phyloP scores from a whole-genome alignment of 2,888 invertebrate species.

The Microctonus brassicae region DNA sequence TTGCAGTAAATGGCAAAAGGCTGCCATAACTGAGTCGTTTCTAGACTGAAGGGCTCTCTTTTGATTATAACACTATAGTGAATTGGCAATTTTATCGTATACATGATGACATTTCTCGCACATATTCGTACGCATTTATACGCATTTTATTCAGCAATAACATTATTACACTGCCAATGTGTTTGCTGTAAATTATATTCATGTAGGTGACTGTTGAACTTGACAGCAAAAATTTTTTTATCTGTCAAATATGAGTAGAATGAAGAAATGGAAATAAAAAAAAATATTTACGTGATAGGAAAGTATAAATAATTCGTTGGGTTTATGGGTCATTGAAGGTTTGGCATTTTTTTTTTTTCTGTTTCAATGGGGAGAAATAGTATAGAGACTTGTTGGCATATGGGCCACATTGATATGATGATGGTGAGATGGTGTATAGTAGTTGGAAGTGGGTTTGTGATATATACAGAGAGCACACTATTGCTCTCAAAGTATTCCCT shows the following conservation, averaged over 20 bases:
- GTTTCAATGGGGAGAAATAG: neutral
- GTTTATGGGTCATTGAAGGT: neutral
- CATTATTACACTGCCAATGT: neutral
- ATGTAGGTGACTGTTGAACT: no score
- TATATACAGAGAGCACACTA: constrained; percentile 44
- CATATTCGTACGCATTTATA: neutral
- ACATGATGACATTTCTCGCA: constrained; percentile 48
- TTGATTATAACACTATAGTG: constrained; percentile 63
- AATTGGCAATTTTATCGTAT: constrained; percentile 61
- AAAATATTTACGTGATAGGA: no score
- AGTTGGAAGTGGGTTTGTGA: neutral
- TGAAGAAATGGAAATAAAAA: no score
- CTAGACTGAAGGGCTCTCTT: constrained; percentile 66
- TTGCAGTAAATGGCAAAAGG: constrained; percentile 7
- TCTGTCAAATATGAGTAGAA: no score
- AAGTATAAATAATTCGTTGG: no score
- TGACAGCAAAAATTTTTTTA: no score
- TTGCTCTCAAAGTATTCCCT: constrained; percentile 64
- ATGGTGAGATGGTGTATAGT: neutral
- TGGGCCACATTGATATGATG: neutral
- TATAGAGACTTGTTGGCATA: neutral
- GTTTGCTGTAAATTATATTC: neutral
- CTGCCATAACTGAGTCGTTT: constrained; percentile 67
- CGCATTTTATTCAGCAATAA: constrained; percentile 1
- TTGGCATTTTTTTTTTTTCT: neutral